Evolutionary conservation across 2,113 vertebrate genomes (phyloP), one percentile per base, ranked within the genome.

Genomic region (Aspiorhynchus laticeps): DNA sequence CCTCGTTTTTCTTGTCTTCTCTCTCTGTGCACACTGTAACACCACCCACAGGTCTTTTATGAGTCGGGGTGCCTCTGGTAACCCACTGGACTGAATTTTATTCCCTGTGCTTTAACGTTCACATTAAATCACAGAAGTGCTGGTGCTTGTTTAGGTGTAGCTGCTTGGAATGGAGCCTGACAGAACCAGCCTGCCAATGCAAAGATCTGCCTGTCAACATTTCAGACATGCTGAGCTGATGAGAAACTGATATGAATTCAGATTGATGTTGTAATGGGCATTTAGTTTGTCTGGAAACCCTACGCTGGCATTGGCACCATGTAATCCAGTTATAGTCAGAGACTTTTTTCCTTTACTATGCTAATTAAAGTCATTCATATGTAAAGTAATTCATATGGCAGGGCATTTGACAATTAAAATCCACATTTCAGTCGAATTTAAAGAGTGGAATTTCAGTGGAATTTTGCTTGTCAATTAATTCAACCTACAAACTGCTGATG

Each of bases 161-260:
- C 36, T n/a, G 24, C 12, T 26, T 63, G 56, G 79, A 81, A 41
- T 63, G 36, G 6, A 14, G 53, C 56, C 79, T 81, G 79, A 81
- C 53, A 80, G 33, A 80, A 80, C 33, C 33, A 17, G 53, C 24
- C 26, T 41, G 88, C 88, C 82, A 80, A 90, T 69, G 26, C 51
- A 89, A 88, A 87, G 71, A 77, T 82, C 46, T 73, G 46, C 61
- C 88, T 87, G 74, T 86, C 74, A 74, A 15, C 79, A 46, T 69
- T 38, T 79, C 26, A 43, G 26, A 31, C 51, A 71, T 41, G 51
- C 75, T 83, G 4, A 61, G n/a, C 5, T 28, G 53, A 46, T 48
- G 81, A 59, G 69, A 48, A 33, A 71, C 19, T 28, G 5, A 75
- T 75, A 43, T 59, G 9, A 41, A n/a, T 41, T 71, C 33, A 46